phyloP scores from a whole-genome alignment of 2,113 vertebrate genomes.

The Saimiri boliviensis region DNA sequence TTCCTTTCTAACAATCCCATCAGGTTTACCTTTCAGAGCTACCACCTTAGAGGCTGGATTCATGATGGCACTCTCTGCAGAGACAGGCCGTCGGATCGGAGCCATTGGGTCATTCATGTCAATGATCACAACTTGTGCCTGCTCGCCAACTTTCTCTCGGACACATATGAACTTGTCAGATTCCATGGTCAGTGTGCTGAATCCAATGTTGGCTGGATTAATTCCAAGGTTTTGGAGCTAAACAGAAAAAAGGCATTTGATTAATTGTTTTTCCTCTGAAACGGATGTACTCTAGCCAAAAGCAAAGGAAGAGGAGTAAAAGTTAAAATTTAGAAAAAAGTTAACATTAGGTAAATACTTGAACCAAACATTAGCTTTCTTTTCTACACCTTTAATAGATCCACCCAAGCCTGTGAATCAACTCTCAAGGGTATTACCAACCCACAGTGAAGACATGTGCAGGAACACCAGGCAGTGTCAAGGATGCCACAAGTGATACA shows the following conservation, averaged over 20 bases:
- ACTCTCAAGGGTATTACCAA: neutral
- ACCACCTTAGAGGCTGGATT: slow-evolving; percentile 95
- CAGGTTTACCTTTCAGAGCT: slow-evolving; percentile 91
- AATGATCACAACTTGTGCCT: slow-evolving; percentile 94
- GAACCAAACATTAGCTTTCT: neutral
- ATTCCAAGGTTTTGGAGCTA: slow-evolving; percentile 95
- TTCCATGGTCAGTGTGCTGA: slow-evolving; percentile 97
- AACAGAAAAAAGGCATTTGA: slow-evolving; percentile 18
- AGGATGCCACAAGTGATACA: neutral
- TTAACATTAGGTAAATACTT: neutral
- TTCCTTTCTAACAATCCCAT: neutral
- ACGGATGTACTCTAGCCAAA: neutral
- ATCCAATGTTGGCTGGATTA: slow-evolving; percentile 93
- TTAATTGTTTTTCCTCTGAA: neutral
- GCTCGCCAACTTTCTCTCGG: slow-evolving; percentile 93
- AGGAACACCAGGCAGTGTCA: neutral
- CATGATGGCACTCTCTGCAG: slow-evolving; percentile 96
- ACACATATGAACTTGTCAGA: slow-evolving; percentile 96
- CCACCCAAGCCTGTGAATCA: neutral
- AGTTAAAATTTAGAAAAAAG: neutral
- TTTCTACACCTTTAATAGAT: neutral
- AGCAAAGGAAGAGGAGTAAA: neutral
- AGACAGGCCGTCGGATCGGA: slow-evolving; percentile 92
- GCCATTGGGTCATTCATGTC: slow-evolving; percentile 91
- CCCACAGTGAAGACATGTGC: neutral